Base-by-base conservation (phyloP, 2,797 vertebrate genomes). In the Eremophila alpestris region DNA sequence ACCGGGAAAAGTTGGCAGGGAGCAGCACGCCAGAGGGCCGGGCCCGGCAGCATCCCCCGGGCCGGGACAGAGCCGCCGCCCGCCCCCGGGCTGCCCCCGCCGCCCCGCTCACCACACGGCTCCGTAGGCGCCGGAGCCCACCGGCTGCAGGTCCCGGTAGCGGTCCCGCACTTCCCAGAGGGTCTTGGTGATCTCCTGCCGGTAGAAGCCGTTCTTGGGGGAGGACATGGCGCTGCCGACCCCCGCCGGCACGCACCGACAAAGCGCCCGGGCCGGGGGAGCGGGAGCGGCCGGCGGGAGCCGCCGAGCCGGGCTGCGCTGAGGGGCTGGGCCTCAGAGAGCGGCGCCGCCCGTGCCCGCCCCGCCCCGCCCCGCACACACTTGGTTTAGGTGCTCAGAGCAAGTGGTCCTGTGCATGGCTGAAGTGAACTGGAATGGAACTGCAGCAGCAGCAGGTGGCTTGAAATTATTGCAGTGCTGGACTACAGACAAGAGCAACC, bases 121-220 rank as follows among this genome's bases (percentile, higher is more conserved):
- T 64, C 99, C 99, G 40, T 99, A 99, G 7, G 99, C 99, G 85
- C 99, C 99, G 1, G 99, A 99, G 27, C 99, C 99, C 92, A 99
- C 98, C 79, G 99, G 98, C 96, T 98, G 98, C 94, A 99, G 97
- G 88, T 99, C 99, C 38, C 97, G 97, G 97, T 99, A 99, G 97
- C 98, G 97, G 78, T 98, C 98, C 95, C 98, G 98, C 67, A 99
- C 99, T 94, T 99, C 99, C 99, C 99, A 99, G 38, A 95, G 97
- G 7, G 99, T 99, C 91, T 98, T 98, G 97, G 98, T 98, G 19
- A 99, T 97, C 71, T 99, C 99, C 97, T 99, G 98, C 79, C 98
- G 98, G 97, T 98, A 99, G 87, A 98, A 99, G 54, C 98, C 99
- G 70, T 98, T 97, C 93, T 97, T 97, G 64, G 98, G 97, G 49